Evolutionary conservation across 2,888 invertebrate genomes (phyloP), one percentile per base, ranked within the genome.

Genomic region (Pheosia gnoma): DNA sequence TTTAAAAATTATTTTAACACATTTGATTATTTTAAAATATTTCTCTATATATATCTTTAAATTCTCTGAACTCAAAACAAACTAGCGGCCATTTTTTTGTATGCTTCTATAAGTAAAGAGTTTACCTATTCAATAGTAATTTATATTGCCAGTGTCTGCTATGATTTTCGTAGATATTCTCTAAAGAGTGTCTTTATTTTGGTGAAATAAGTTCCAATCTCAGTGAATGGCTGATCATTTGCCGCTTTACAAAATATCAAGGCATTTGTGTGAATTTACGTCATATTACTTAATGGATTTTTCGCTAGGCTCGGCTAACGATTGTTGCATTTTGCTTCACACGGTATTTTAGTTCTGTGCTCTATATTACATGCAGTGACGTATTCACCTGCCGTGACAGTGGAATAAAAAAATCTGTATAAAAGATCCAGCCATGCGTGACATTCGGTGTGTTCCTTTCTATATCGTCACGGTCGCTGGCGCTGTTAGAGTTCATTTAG

Each of bases 361-460:
- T 60, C 70, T 54, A 59, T 67, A 57, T 73, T 70, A 67, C 60
- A 58, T 65, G 55, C 58, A 64, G 62, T 78, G 78, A 74, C 69
- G 67, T 77, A 74, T 76, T 77, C 70, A 68, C 62, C 59, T 78
- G 70, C 71, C 73, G 75, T 81, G 80, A 81, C 78, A 77, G 65
- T 76, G 65, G 63, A 80, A 81, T 81, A 77, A 83, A 74, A 82
- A 84, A 82, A 71, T 6, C 76, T 77, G 71, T 66, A 80, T 77
- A 84, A 83, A 82, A 80, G 81, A 78, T 71, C 69, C 83, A 75
- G 63, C 79, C 81, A 79, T 81, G 85, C 85, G 77, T 84, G 79
- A 81, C 81, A 67, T 71, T 53, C 53, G 58, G 39, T 59, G 63
- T 73, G 67, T 79, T 77, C 74, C 73, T 69, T 79, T 78, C 68